phyloP scores from a whole-genome alignment of 2,113 vertebrate genomes.

The Meriones unguiculatus region DNA sequence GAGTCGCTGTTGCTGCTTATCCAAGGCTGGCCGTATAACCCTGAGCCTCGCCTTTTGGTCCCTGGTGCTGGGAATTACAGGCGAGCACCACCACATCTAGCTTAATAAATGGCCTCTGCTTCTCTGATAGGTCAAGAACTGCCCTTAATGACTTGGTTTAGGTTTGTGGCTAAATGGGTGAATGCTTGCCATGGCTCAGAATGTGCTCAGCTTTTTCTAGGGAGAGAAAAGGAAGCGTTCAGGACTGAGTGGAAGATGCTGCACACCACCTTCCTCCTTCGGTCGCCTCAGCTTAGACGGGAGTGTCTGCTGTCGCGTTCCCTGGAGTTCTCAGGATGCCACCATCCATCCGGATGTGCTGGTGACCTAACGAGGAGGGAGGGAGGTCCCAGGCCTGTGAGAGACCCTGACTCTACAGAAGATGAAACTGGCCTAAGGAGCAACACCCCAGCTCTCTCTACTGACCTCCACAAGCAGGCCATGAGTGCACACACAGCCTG shows the following conservation, averaged over 20 bases:
- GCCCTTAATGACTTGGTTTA: not conserved
- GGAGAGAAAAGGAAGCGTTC: no score
- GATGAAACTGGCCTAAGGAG: not conserved
- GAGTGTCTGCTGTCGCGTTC: no score
- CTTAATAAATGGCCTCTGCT: not conserved
- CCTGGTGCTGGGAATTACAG: not conserved
- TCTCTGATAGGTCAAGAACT: no score
- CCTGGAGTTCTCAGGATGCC: no score
- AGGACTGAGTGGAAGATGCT: no score
- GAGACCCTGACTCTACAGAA: not conserved
- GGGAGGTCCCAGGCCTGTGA: not conserved
- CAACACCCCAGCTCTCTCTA: not conserved
- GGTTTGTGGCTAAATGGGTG: not conserved
- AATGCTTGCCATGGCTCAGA: no score
- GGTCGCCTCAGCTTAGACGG: no score
- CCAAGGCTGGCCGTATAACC: not conserved
- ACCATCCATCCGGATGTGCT: no score
- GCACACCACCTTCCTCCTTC: no score
- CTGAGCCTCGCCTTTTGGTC: not conserved
- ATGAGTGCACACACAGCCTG: rapidly evolving
- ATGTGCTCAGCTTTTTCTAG: no score
- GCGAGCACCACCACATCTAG: no score
- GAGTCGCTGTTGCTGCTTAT: not conserved
- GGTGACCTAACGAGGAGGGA: not conserved
- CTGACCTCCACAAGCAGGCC: not conserved